Base-by-base conservation (phyloP, 2,888 invertebrate genomes). In the Patella ulyssiponensis region DNA sequence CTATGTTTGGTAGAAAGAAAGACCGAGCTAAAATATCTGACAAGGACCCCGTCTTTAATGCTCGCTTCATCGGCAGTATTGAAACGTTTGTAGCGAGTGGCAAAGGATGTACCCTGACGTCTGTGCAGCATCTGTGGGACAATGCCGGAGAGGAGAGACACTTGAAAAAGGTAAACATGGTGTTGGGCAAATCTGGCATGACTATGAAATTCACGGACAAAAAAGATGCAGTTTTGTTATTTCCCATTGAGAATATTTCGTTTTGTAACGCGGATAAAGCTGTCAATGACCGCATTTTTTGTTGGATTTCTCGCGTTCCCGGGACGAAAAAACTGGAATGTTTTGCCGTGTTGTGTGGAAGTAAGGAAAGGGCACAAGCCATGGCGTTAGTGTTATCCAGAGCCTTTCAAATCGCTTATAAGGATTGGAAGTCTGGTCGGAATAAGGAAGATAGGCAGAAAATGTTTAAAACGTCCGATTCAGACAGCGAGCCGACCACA, bases 371-470 rank as follows among this genome's bases (percentile, higher is more conserved):
- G 33, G 88, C 90, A 1, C 85, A 86, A 54, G 79, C 86, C 1
- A 86, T 88, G 85, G 83, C 88, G 1, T 71, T 88, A 1, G 86
- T 87, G n/a, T 70, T 88, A 15, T 85, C 87, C 14, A 82, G 87
- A 7, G 87, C 87, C 15, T 89, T 89, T 79, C 89, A 89, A 74
- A 83, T 88, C 4, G 90, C 89, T 3, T 90, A 88, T 78, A 88
- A 84, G 72, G 90, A 89, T 74, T 90, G 89, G 89, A 86, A 86
- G 75, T 77, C 84, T 1, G 80, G 81, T 9, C 84, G 84, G 44
- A 80, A 69, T 11, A 82, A 80, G 71, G 77, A 73, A 17, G 23
- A 70, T 17, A 75, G 83, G 11, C 74, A 54, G 54, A 69, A 75
- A 56, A 27, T 69, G 53, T 69, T 53, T 9, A 69, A 53, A 20